Base-by-base conservation (phyloP, 2,888 invertebrate genomes). In the Clanis bilineata region DNA sequence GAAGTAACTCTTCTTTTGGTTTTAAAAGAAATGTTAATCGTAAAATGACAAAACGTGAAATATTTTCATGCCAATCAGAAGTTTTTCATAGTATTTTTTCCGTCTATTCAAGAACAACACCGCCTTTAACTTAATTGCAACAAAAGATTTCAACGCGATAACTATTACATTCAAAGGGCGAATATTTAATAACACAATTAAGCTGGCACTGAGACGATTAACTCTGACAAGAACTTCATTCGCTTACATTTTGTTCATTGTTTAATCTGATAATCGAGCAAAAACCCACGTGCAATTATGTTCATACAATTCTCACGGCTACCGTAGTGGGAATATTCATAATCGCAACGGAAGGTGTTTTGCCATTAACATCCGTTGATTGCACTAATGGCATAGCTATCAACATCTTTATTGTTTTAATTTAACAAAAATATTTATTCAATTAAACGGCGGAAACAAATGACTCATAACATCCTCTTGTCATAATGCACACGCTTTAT, bases 311-410 rank as follows among this genome's bases (percentile, higher is more conserved):
- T 86, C 90, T 81, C 90, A 90, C 88, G 86, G 74, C 68, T 70
- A 67, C 72, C 67, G 73, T 67, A 79, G 79, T 84, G 86, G 83
- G 83, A 86, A 84, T 74, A 80, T 79, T 82, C 79, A 77, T 76
- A 79, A 83, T 80, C 73, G 69, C 76, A 74, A 66, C 68, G 72
- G 71, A 71, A 73, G 76, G 78, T 76, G 71, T 77, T 77, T 76
- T 78, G 85, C 85, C 85, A 86, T 86, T 85, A 85, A 80, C 85
- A 82, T 86, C 88, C 85, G 86, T 83, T 83, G 80, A 79, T 79
- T 76, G 73, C 73, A 71, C 73, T 84, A 85, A 85, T 85, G 76
- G 79, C 67, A 71, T 76, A 76, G 82, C 83, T 85, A 84, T 72
- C 65, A 65, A 81, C 82, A 86, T 87, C 70, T 74, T 73, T 72